phyloP scores from a whole-genome alignment of 1,140 invertebrate species.

The Pogonomyrmex barbatus region DNA sequence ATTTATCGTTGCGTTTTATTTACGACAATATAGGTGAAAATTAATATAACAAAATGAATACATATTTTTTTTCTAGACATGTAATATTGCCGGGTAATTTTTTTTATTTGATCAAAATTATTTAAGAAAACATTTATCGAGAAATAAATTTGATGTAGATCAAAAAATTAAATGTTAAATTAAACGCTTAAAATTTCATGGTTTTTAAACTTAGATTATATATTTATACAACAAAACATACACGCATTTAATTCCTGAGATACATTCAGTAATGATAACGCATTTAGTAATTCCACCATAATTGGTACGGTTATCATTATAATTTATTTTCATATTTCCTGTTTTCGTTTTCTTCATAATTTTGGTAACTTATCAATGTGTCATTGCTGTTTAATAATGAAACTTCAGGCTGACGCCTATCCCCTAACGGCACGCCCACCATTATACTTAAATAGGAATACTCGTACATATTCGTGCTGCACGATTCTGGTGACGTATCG shows the following conservation, averaged over 20 bases:
- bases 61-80: neutral
- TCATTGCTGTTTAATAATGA: slow-evolving; percentile 39
- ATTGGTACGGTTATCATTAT: slow-evolving; percentile 39
- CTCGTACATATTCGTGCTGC: slow-evolving; percentile 27
- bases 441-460: slow-evolving; percentile 38
- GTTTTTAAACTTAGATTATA: neutral
- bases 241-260: neutral
- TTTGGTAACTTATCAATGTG: slow-evolving; percentile 15
- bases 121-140: neutral
- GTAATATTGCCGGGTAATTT: neutral
- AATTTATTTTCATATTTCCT: slow-evolving; percentile 33
- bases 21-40: neutral
- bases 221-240: slow-evolving; percentile 7
- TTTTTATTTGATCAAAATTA: neutral
- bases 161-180: neutral
- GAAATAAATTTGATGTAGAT: neutral
- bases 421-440: neutral
- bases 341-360: neutral
- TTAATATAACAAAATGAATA: slow-evolving; percentile 5
- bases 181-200: neutral
- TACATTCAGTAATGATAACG: neutral
- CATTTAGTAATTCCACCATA: slow-evolving; percentile 30
- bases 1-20: slow-evolving; percentile 4
- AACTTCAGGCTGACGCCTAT: slow-evolving; percentile 26
- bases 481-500: slow-evolving; percentile 61